These are phyloP conservation scores for Melanargia galathea DNA, from an alignment of 2,888 invertebrate species.

Conservation along the genomic window DNA sequence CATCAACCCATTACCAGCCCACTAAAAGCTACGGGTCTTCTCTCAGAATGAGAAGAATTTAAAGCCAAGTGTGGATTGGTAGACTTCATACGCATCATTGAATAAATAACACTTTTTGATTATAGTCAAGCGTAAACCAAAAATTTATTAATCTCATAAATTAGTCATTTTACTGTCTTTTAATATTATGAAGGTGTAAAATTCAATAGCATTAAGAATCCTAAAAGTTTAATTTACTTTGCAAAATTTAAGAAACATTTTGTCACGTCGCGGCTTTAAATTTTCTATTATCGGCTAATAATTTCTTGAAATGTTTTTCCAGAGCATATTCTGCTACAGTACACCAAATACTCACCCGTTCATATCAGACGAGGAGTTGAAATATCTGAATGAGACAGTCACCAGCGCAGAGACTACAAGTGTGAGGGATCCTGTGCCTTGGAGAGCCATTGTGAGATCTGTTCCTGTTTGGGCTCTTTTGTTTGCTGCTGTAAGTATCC, in stretches of 20 bases:
- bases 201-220: too few relatives aligned
- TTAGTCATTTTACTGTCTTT: not conserved
- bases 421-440: conserved; percentile 84
- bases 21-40: too few relatives aligned
- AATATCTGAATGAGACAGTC: conserved; percentile 82
- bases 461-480: conserved; percentile 88
- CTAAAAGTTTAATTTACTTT: too few relatives aligned
- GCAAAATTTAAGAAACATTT: too few relatives aligned
- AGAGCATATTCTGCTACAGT: conserved; percentile 78
- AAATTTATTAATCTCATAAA: not conserved
- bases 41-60: too few relatives aligned
- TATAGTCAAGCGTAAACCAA: not conserved
- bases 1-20: too few relatives aligned
- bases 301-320: conserved; percentile 37
- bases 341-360: conserved; percentile 80
- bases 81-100: too few relatives aligned
- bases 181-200: too few relatives aligned
- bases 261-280: not conserved
- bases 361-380: conserved; percentile 79
- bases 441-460: conserved; percentile 86
- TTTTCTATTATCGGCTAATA: not conserved
- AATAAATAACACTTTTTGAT: not conserved
- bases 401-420: conserved; percentile 78
- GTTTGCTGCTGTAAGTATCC: conserved; percentile 83
- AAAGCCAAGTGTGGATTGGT: too few relatives aligned